Evolutionary conservation across 2,113 vertebrate genomes (phyloP).

Genomic region (Engystomops pustulosus): DNA sequence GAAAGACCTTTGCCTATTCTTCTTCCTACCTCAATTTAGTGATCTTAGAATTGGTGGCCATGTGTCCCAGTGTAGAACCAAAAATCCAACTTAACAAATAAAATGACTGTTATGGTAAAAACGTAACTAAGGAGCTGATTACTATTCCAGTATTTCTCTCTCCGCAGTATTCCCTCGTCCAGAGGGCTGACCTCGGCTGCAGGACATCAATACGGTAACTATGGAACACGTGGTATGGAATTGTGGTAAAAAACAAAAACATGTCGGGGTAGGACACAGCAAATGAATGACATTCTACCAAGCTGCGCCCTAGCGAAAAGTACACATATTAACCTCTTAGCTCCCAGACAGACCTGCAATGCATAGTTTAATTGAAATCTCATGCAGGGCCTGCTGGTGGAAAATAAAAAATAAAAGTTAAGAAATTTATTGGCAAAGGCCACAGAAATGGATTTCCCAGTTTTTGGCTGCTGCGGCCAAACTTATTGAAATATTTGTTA

Average conservation of each 20-base stretch:
- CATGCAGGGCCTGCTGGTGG: conserved; percentile 47
- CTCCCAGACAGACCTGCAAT: conserved; percentile 51
- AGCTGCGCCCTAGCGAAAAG: conserved; percentile 14
- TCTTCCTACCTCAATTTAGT: background rate
- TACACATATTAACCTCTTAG: conserved; percentile 28
- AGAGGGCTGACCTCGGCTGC: background rate
- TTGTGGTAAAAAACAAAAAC: background rate
- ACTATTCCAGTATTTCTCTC: background rate
- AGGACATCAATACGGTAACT: no score
- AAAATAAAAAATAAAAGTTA: conserved; percentile 42
- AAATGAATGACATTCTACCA: conserved; percentile 1
- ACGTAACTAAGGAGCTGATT: background rate
- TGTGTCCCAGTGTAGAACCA: background rate
- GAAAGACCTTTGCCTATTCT: background rate
- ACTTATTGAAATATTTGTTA: conserved; percentile 64
- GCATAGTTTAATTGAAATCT: conserved; percentile 52
- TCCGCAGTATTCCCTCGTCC: background rate
- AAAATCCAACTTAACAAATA: no score
- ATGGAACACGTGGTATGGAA: no score
- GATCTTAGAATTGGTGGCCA: background rate
- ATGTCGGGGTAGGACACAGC: conserved; percentile 24
- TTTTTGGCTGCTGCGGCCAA: conserved; percentile 66
- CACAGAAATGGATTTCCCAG: conserved; percentile 75
- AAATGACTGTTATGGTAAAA: no score
- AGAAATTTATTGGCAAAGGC: conserved; percentile 78